Conservation (phyloP, 2,797 vertebrate species). For the Staurois parvus region DNA sequence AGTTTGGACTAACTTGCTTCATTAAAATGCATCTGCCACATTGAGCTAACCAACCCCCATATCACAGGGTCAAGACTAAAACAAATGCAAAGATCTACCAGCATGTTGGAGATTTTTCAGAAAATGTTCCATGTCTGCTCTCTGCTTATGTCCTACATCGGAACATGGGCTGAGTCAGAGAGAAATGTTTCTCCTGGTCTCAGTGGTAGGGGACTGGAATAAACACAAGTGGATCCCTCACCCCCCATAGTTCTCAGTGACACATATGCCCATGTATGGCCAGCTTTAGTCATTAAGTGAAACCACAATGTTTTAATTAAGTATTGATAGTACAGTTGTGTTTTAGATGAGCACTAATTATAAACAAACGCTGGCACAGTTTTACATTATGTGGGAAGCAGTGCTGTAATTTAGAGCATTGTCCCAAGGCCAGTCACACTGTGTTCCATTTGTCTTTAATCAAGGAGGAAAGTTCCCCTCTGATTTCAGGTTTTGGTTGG, state of each 20-base stretch:
- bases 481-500: conserved; percentile 48
- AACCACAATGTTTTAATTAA: conserved; percentile 6
- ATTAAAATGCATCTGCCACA: too few species aligned
- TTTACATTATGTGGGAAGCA: conserved; percentile 25
- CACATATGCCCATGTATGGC: background rate
- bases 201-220: background rate
- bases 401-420: conserved; percentile 24
- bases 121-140: background rate
- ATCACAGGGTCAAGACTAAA: too few species aligned
- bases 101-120: background rate
- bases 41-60: too few species aligned
- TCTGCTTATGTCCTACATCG: background rate
- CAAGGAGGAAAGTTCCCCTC: conserved; percentile 46
- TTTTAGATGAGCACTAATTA: conserved; percentile 10
- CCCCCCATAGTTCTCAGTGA: background rate
- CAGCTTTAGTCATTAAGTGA: background rate
- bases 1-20: too few species aligned
- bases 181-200: background rate
- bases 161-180: background rate
- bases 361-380: background rate
- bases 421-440: conserved; percentile 44
- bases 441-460: conserved; percentile 55
- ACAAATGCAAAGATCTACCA: background rate
- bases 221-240: background rate
- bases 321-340: background rate